Evolutionary conservation across 2,888 invertebrate genomes (phyloP).

Genomic region (Idaea aversata): DNA sequence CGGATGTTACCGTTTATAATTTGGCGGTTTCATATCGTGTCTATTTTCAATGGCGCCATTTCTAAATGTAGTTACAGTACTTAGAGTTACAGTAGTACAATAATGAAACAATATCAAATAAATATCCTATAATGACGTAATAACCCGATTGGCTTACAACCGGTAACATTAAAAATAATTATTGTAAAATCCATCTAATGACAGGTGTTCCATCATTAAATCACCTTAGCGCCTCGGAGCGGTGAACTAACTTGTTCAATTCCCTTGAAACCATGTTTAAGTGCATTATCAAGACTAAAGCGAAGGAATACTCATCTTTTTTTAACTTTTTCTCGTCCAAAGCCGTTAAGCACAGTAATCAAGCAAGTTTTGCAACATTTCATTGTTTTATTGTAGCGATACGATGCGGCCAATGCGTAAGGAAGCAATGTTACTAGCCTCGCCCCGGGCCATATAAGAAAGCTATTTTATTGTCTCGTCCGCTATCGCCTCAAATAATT

Average conservation of each 20-base stretch:
- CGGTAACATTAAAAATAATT: not conserved
- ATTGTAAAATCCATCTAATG: conserved; percentile 4
- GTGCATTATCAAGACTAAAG: conserved; percentile 33
- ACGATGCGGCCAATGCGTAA: conserved; percentile 38
- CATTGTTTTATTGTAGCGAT: conserved; percentile 58
- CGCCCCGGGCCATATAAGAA: conserved; percentile 57
- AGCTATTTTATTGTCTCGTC: conserved; percentile 60
- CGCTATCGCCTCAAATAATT: conserved; percentile 56
- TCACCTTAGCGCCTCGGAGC: conserved; percentile 33
- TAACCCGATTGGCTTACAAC: not conserved
- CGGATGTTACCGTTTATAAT: not conserved
- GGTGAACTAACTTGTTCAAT: conserved; percentile 29
- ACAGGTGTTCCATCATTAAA: conserved; percentile 28
- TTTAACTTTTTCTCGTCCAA: conserved; percentile 31
- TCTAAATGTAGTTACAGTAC: not conserved
- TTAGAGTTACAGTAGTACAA: not conserved
- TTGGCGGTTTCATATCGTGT: not conserved
- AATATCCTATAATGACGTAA: not conserved
- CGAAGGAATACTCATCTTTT: conserved; percentile 36
- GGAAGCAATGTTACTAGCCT: conserved; percentile 49
- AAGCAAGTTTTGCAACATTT: conserved; percentile 53
- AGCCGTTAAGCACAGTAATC: conserved; percentile 49
- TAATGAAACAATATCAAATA: not conserved
- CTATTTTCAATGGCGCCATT: too few relatives aligned
- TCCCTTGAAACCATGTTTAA: conserved; percentile 33